A percentile compares a stretch with the other conserved stretches of the same genome.
Conservation (phyloP, 2,113 vertebrate species). For the Shinisaurus crocodilurus region DNA sequence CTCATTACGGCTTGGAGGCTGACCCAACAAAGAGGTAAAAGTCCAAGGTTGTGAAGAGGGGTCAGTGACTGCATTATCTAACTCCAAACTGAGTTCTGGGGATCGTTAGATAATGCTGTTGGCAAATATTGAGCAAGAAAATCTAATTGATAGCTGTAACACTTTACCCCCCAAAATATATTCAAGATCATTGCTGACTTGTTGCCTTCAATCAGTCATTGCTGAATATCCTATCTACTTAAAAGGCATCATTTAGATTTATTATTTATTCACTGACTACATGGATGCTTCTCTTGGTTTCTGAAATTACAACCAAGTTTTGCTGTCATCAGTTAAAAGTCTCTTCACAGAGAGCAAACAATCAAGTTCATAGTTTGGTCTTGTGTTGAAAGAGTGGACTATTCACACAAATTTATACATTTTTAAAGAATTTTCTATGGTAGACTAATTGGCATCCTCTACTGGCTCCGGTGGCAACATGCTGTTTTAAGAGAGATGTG, state of each 20-base stretch:
- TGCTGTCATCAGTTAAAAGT: not conserved
- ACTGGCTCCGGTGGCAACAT: slow-evolving; percentile 5
- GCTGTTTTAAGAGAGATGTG: not conserved
- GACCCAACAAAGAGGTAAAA: slow-evolving; percentile 48
- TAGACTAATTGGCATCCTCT: slow-evolving; percentile 50
- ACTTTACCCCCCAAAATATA: slow-evolving; percentile 62
- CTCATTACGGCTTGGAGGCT: slow-evolving; percentile 4
- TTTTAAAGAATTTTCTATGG: accelerated
- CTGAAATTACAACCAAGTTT: slow-evolving; percentile 21
- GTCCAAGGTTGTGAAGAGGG: slow-evolving; percentile 51
- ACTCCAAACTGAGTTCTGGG: slow-evolving; percentile 34
- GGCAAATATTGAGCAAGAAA: slow-evolving; percentile 62
- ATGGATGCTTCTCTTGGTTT: slow-evolving; percentile 7
- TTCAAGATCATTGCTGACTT: slow-evolving; percentile 38
- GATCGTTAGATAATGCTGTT: slow-evolving; percentile 55
- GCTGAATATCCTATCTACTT: slow-evolving; percentile 10
- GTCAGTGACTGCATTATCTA: slow-evolving; percentile 48
- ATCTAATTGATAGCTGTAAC: slow-evolving; percentile 30
- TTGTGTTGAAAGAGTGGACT: not conserved
- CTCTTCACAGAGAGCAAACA: not conserved
- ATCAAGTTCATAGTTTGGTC: not conserved
- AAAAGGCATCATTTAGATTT: slow-evolving; percentile 8
- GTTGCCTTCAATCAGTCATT: slow-evolving; percentile 31
- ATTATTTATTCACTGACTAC: not conserved
- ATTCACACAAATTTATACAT: too few relatives aligned